Evolutionary conservation across 1,140 invertebrate species (phyloP).

Genomic region (fruit fly (Drosophila melanogaster)): Release_6_plus_ISO1_MT NC_004354.4:18008501-18009000

Average conservation of each 20-base stretch:
- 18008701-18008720: conserved; percentile 37
- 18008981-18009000: conserved; percentile 1
- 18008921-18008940: conserved; percentile 79
- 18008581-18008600: conserved; percentile 1
- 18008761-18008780: conserved; percentile 66
- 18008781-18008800: conserved; percentile 65
- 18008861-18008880: conserved; percentile 37
- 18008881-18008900: conserved; percentile 61
- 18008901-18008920: conserved; percentile 77
- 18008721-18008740: conserved; percentile 31
- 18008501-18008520: conserved; percentile 18
- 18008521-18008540: conserved; percentile 41
- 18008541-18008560: conserved; percentile 57
- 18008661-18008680: conserved; percentile 61
- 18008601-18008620: conserved; percentile 3
- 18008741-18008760: conserved; percentile 35
- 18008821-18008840: conserved; percentile 27
- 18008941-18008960: conserved; percentile 83
- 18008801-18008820: background rate
- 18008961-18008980: conserved; percentile 56
- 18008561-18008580: conserved; percentile 20
- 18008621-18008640: conserved; percentile 16
- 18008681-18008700: conserved; percentile 46
- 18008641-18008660: conserved; percentile 66
- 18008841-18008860: conserved; percentile 21